Evolutionary conservation across 2,797 vertebrate genomes (phyloP), one percentile per base, ranked within the genome.

Genomic region (Chaunax sp.): DNA sequence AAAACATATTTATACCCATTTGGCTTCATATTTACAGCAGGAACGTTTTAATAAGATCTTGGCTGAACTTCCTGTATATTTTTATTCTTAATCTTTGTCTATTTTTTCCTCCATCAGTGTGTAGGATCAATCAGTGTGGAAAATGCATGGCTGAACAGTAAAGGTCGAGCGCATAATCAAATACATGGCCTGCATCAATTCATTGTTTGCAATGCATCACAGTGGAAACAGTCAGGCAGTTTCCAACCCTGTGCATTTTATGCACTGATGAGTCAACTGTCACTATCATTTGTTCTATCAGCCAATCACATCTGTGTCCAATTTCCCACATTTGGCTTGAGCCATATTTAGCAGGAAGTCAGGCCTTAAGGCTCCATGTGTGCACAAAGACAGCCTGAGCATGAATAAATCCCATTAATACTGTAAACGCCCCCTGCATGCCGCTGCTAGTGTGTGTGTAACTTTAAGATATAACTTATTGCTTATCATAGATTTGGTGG

Each of bases 221-320:
- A n/a, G 38, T 59, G 62, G 74, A 77, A 81, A 73, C 40, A 14
- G 12, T 3, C 61, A 13, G 38, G 65, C 57, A 57, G 47, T 78
- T 83, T 79, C 68, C 78, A 43, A 46, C 12, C 74, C 50, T 6
- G 33, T 76, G 69, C 16, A 15, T 69, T 43, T 66, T 20, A 64
- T 4, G n/a, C 56, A n/a, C 55, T 26, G 25, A n/a, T 86, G 86
- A 89, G 62, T 86, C 86, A 87, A 40, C 26, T 1, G 22, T 52
- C 52, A 12, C 59, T 64, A 53, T 41, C 15, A 26, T 69, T 33
- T 47, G 45, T 20, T 15, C n/a, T 14, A n/a, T 44, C n/a, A 25
- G 49, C n/a, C 22, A 33, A 38, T 44, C 49, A 23, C 14, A 63
- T 72, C 47, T 23, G 33, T 53, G 53, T 72, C 64, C 53, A 46